Evolutionary conservation across 1,140 invertebrate species (phyloP), one percentile per base, ranked within the genome.

Genomic region (Pomacea maculata): DNA sequence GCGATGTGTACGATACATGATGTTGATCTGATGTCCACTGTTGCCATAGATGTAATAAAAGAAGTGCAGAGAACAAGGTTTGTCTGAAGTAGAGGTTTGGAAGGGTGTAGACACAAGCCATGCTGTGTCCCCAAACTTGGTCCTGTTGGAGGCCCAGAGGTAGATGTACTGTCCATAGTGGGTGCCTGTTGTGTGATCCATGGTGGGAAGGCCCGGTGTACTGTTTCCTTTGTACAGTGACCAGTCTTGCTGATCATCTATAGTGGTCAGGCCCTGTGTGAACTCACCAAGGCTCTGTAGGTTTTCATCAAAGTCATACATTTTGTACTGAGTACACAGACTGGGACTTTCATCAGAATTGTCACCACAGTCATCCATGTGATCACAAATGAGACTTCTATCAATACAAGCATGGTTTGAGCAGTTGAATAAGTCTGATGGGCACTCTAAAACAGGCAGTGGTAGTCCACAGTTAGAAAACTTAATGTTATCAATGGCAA

Each of bases 401-500:
- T 80, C 71, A 14, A 90, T 83, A 78, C 89, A 90, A 4, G 85
- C 88, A 67, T 83, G 81, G 73, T 87, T 86, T 0, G 70, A 71
- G 80, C 88, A 89, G 17, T 79, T 80, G 74, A 86, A 88, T 17
- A 65, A 52, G 11, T 19, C 29, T n/a, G 89, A 88, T 74, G 68
- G 4, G 73, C 87, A 87, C n/a, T 84, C 86, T 29, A 9, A 86
- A 34, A 34, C 79, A 21, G 84, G 29, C 10, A 71, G 14, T 15
- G 85, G 88, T 25, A 87, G 79, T 34, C 77, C 84, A 84, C 89
- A 89, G 73, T 86, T 85, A 45, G 80, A 75, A 81, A 95, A 93
- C 19, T 93, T 92, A 0, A 96, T 92, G 87, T 96, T 95, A 87
- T 96, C 95, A 12, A 96, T 93, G 0, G 95, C 95, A 64, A 95